Base-by-base conservation (phyloP, 2,113 vertebrate species). In the Tauraco erythrolophus region DNA sequence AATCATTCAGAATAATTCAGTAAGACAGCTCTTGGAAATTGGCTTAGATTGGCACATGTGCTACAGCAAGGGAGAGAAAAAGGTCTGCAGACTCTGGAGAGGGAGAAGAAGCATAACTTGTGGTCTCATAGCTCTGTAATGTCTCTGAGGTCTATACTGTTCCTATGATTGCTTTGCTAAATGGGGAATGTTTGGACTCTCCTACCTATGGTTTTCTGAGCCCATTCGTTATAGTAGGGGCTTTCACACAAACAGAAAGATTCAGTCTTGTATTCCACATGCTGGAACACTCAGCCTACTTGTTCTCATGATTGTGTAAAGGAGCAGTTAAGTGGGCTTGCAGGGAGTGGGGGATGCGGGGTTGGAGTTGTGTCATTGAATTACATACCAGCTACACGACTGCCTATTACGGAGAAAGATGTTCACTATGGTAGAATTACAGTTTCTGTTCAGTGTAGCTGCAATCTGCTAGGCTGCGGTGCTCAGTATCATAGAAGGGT, bases 121-220 rank as follows among this genome's bases (percentile, higher is more conserved):
- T 64, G 61, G 64, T 69, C 25, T 82, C 0, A 1, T 66, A 75
- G 33, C 28, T 95, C 31, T 78, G 5, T 35, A 48, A 48, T 1
- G 2, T 66, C 53, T 35, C 80, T 53, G 75, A 87, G 56, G 51
- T 91, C 85, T 94, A 0, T 65, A 24, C 21, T 54, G 7, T 72
- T 95, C 43, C 68, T n/a, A 6, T 62, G 50, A 79, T 77, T 86
- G 51, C 66, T 84, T 92, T 89, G 19, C 62, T 97, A 89, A 82
- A 46, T 45, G 61, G 37, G 82, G 46, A 92, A 60, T 62, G 4
- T 92, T 90, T 89, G 83, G 51, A 50, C 19, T 70, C 24, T 53
- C 17, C 43, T 91, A 19, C 61, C 45, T 77, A 77, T 64, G 91
- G 41, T 50, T 75, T 88, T 72, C 76, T 61, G 70, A 88, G 54